These are phyloP conservation scores for Meriones psammophilus DNA, from an alignment of 2,797 vertebrate genomes.

Conservation along the genomic window DNA sequence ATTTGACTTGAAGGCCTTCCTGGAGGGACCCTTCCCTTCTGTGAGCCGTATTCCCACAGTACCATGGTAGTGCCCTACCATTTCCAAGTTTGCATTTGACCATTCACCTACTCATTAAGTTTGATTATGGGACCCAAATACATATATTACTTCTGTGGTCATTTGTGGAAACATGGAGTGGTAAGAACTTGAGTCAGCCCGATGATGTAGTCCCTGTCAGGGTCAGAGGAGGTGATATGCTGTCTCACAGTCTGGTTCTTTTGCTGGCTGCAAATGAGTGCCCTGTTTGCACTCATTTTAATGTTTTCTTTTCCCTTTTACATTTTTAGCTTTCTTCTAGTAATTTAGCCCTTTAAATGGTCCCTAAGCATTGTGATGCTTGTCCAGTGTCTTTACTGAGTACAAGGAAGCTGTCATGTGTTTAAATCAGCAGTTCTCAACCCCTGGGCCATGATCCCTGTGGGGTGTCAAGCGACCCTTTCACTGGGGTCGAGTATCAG, in stretches of 20 bases:
- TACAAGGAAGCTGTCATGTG: background rate
- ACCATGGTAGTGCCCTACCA: background rate
- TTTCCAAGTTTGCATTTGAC: background rate
- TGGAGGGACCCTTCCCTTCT: background rate
- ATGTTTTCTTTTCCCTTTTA: background rate
- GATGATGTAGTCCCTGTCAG: background rate
- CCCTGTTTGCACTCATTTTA: background rate
- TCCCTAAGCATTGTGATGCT: background rate
- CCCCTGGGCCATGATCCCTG: background rate
- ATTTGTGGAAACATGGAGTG: background rate
- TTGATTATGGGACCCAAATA: background rate
- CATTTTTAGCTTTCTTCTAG: background rate
- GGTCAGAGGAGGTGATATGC: background rate
- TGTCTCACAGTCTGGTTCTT: background rate
- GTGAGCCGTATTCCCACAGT: background rate
- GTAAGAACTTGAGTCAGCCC: background rate
- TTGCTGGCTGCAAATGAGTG: background rate
- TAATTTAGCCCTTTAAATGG: slow-evolving; percentile 13
- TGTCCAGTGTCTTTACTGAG: background rate
- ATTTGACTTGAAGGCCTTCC: background rate
- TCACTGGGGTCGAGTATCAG: background rate
- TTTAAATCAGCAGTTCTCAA: background rate
- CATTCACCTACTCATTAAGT: background rate
- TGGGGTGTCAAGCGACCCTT: background rate
- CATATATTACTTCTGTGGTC: background rate